Base-by-base conservation (phyloP, 2,888 invertebrate species). In the Tinea trinotella region DNA sequence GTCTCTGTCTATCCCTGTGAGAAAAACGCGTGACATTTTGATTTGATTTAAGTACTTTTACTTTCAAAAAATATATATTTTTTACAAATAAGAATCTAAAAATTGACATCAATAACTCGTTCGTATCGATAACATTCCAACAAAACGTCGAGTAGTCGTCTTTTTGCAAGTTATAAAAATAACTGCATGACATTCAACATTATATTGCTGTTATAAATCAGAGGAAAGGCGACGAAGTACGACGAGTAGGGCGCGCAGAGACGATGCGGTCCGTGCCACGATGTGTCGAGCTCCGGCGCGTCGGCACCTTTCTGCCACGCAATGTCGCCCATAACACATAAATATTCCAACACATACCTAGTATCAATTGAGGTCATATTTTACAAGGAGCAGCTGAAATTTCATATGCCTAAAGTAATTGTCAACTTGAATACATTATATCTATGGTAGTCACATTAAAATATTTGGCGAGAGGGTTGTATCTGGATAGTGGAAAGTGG, bases 171-270 rank as follows among this genome's bases (percentile, higher is more conserved):
- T 76, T 81, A 81, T 81, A 77, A 80, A 81, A 83, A 79, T 82
- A 78, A 76, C 75, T 76, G 67, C 75, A 75, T 79, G 83, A 77
- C 77, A 79, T 68, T 74, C 68, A 70, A 74, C 76, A 75, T 75
- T 81, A 82, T 83, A 85, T 83, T 83, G 76, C 74, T 61, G 75
- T 73, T 80, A 83, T 85, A 85, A 84, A 84, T 85, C 84, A 84
- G 74, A 56, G 68, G 62, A 24, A 17, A 49, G 54, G 54, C 54
- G 54, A 49, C 54, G 49, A 49, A 20, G 44, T 54, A 54, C 67
- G 76, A 76, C 72, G 48, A 15, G 24, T 1, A 13, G 46, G 46
- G 46, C 18, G 17, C 18, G 17, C 9, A 6, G 46, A 50, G n/a
- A 24, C 22, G 50, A 20, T 18, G 17, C 48, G 71, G 65, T 59